These are phyloP conservation scores for Clupea harengus DNA, from an alignment of 2,113 vertebrate species.

Conservation along the genomic window DNA sequence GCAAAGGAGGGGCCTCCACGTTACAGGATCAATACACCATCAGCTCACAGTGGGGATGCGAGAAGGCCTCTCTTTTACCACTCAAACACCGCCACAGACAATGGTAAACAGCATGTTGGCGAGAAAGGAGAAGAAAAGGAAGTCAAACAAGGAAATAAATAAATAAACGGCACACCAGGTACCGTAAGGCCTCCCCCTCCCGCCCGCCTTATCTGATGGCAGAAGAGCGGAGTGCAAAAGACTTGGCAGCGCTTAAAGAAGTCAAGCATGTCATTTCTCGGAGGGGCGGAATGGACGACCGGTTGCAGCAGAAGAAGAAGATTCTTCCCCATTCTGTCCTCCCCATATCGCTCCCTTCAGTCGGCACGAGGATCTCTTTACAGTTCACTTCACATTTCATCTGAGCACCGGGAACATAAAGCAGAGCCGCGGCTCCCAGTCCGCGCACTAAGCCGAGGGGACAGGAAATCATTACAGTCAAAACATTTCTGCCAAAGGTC, in stretches of 20 bases:
- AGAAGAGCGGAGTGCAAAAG: conserved; percentile 4
- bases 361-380: conserved; percentile 44
- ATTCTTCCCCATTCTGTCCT: background rate
- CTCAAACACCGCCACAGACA: conserved; percentile 16
- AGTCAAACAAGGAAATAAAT: background rate
- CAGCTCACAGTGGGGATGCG: conserved; percentile 10
- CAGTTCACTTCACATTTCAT: conserved; percentile 70
- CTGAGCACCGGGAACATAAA: conserved; percentile 66
- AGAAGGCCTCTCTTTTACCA: background rate
- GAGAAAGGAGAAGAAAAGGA: background rate
- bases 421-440: conserved; percentile 56
- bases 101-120: conserved; percentile 9
- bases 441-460: conserved; percentile 78
- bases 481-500: conserved; percentile 88
- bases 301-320: no score
- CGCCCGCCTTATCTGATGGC: background rate
- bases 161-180: background rate
- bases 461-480: conserved; percentile 93
- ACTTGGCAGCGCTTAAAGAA: background rate
- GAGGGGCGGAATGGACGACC: conserved; percentile 12
- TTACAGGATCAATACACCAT: conserved; percentile 17
- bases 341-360: conserved; percentile 23
- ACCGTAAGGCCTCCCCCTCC: background rate
- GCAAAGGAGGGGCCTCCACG: background rate
- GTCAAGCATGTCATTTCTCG: conserved; percentile 9